Evolutionary conservation across 2,888 invertebrate species (phyloP).

Genomic region (Hydraecia micacea): DNA sequence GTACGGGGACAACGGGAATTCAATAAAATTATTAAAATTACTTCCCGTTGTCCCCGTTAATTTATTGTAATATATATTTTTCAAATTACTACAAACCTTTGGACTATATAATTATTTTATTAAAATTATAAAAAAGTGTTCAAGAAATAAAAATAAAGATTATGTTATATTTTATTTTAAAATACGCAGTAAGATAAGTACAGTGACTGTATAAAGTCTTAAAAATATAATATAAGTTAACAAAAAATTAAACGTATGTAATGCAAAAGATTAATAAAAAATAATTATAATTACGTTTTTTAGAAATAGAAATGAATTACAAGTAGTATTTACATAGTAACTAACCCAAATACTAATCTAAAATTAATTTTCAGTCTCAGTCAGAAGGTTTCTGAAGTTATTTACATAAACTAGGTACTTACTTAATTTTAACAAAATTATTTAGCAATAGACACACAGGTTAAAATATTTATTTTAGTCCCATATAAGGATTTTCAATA

Average conservation of each 20-base stretch:
- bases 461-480: slow-evolving; percentile 38
- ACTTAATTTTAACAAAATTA: slow-evolving; percentile 31
- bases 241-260: neutral
- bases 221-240: neutral
- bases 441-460: slow-evolving; percentile 37
- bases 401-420: slow-evolving; percentile 56
- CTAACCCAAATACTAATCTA: slow-evolving; percentile 59
- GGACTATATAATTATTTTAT: slow-evolving; percentile 53
- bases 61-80: no score
- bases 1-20: no score
- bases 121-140: slow-evolving; percentile 9
- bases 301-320: slow-evolving; percentile 9
- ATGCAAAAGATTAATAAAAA: neutral
- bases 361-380: slow-evolving; percentile 67
- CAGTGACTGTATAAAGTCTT: slow-evolving; percentile 12
- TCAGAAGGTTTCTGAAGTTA: slow-evolving; percentile 64
- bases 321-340: slow-evolving; percentile 57
- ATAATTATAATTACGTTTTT: slow-evolving; percentile 3
- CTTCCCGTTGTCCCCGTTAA: no score
- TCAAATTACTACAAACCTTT: slow-evolving; percentile 62
- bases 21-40: no score
- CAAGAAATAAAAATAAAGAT: neutral
- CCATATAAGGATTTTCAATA: slow-evolving; percentile 34
- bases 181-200: slow-evolving; percentile 25
- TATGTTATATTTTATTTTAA: neutral